Evolutionary conservation across 1,140 invertebrate genomes (phyloP).

Genomic region (Lethrus apterus): DNA sequence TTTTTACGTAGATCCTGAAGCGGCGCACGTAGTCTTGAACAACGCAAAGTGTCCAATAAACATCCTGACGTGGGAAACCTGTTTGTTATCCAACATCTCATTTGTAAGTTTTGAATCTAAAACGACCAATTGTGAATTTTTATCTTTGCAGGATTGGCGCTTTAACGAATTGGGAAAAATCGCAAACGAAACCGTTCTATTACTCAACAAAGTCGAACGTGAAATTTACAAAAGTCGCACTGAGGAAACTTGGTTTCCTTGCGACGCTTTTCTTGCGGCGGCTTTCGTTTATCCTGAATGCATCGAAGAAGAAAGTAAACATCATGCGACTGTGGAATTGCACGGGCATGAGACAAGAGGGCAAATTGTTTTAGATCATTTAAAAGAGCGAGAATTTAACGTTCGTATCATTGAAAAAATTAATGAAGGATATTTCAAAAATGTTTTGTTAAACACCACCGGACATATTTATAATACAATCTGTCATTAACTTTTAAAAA

Average conservation of each 20-base stretch:
- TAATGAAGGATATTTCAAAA: constrained; percentile 10
- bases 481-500: too few relatives aligned
- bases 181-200: not conserved
- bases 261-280: constrained; percentile 10
- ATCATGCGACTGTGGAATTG: constrained; percentile 15
- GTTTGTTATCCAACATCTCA: constrained; percentile 3
- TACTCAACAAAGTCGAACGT: constrained; percentile 13
- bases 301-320: constrained; percentile 1
- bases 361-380: constrained; percentile 15
- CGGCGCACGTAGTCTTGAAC: constrained; percentile 60
- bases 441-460: constrained; percentile 14
- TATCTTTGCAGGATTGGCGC: constrained; percentile 8
- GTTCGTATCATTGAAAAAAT: constrained; percentile 12
- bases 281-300: constrained; percentile 11
- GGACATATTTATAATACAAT: too few relatives aligned
- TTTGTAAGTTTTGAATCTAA: constrained; percentile 4
- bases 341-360: constrained; percentile 15
- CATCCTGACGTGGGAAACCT: constrained; percentile 58
- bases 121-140: not conserved
- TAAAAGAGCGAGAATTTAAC: constrained; percentile 12
- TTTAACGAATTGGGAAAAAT: constrained; percentile 4
- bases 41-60: constrained; percentile 48
- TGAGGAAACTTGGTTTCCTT: constrained; percentile 6
- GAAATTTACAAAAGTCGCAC: not conserved
- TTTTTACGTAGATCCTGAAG: constrained; percentile 71